Evolutionary conservation across 2,113 vertebrate species (phyloP).

Genomic region (Tringa solitaria): DNA sequence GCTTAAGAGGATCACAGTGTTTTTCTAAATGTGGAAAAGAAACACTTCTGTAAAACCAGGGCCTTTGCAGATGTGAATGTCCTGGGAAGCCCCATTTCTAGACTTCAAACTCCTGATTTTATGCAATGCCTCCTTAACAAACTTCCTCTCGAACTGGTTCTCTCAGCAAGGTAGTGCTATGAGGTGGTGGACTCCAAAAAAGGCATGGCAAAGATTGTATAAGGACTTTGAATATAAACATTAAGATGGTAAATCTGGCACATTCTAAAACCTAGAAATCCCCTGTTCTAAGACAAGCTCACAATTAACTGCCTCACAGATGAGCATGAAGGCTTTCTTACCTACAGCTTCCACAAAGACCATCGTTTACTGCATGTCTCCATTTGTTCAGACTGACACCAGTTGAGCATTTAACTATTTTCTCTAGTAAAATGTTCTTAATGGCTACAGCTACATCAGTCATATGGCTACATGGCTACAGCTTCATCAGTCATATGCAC

Average conservation of each 20-base stretch:
- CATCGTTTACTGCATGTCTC: neutral
- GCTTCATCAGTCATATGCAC: too few relatives aligned
- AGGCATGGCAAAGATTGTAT: neutral
- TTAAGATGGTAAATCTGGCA: neutral
- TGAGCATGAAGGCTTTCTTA: neutral
- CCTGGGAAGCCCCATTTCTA: neutral
- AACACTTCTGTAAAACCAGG: neutral
- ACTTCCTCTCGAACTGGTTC: neutral
- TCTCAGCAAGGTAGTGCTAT: neutral
- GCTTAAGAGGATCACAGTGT: neutral
- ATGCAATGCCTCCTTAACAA: neutral
- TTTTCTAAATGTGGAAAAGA: neutral
- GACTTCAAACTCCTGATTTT: neutral
- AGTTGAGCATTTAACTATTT: neutral
- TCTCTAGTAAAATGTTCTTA: neutral
- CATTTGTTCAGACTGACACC: neutral
- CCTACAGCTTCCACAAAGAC: neutral
- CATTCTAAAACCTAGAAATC: neutral
- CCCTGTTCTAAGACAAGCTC: neutral
- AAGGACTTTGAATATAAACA: neutral
- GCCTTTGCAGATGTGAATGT: neutral
- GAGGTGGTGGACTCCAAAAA: neutral
- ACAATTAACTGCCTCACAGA: neutral
- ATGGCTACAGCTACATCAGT: neutral
- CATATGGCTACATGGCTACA: accelerated